Conservation (phyloP, 2,113 vertebrate species). For the Calonectris borealis region DNA sequence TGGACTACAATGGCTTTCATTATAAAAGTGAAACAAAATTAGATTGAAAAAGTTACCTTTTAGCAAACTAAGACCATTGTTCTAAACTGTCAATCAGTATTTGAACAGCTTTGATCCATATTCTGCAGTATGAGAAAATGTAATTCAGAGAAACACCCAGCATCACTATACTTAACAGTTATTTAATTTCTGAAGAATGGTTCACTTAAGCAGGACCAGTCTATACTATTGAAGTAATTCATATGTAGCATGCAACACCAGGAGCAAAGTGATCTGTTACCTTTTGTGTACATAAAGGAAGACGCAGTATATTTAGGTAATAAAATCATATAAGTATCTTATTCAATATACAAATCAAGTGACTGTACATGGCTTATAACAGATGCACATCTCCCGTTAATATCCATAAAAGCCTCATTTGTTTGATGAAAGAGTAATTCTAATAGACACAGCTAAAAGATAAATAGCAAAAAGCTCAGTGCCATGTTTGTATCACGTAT, state of each 20-base stretch:
- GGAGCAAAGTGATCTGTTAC: background rate
- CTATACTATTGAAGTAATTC: background rate
- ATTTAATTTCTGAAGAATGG: background rate
- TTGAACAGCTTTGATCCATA: background rate
- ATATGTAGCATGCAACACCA: background rate
- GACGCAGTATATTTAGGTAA: background rate
- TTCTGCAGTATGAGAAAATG: background rate
- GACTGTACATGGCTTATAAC: background rate
- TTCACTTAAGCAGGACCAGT: background rate
- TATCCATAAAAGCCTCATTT: background rate
- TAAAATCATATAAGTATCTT: background rate
- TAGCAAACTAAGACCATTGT: background rate
- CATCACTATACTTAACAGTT: background rate
- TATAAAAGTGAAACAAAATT: background rate
- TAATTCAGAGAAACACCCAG: background rate
- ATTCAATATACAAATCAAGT: background rate
- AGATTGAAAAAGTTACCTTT: background rate
- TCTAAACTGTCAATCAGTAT: background rate
- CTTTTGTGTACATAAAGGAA: background rate
- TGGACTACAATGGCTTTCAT: background rate
- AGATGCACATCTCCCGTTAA: background rate
- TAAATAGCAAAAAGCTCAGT: background rate
- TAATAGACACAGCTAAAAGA: background rate
- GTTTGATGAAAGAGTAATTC: background rate
- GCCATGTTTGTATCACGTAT: accelerated